Base-by-base conservation (phyloP, 1,140 invertebrate species). In the Scaptomyza montana region DNA sequence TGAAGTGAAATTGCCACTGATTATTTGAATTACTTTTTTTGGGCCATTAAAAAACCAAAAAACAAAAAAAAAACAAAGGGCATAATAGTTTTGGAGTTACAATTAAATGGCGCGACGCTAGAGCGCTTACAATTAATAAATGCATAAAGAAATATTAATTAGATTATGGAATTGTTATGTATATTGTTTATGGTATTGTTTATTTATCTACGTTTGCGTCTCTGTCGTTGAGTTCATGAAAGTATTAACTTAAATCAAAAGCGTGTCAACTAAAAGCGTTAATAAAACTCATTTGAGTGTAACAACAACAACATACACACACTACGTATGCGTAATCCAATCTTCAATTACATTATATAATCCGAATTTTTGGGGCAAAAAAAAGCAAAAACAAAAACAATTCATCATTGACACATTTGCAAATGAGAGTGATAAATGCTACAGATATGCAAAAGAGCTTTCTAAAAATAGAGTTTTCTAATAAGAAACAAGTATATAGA, bases 1-100 rank as follows among this genome's bases (percentile, higher is more conserved):
- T 85, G 74, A 74, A 85, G 82, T 82, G 82, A 87, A 87, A 87
- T 89, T 89, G 82, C 84, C 69, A 70, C 82, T 77, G 78, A 87
- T 78, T 86, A 80, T 86, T 86, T 75, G 64, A 84, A 72, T 55
- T 57, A 49, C 51, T 56, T 55, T 33, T 16, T 46, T 65, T 53
- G 39, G 39, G 43, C 75, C 71, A 74, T 73, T 43, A 43, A 60
- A 73, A 72, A 67, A 60, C 0, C 2, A 5, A 6, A 5, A 72
- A 67, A 60, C 0, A 33, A 5, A 6, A 5, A 7, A 7, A 33
- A 5, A 33, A 47, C 46, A 55, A 67, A 55, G 61, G 49, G 64
- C 71, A 72, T 75, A 72, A 70, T 74, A 25, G 21, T 2, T 73
- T 79, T 74, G 79, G 73, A 78, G 72, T 67, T 63, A 87, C 89